phyloP scores from a whole-genome alignment of 2,888 invertebrate genomes.

The Metellina segmentata region DNA sequence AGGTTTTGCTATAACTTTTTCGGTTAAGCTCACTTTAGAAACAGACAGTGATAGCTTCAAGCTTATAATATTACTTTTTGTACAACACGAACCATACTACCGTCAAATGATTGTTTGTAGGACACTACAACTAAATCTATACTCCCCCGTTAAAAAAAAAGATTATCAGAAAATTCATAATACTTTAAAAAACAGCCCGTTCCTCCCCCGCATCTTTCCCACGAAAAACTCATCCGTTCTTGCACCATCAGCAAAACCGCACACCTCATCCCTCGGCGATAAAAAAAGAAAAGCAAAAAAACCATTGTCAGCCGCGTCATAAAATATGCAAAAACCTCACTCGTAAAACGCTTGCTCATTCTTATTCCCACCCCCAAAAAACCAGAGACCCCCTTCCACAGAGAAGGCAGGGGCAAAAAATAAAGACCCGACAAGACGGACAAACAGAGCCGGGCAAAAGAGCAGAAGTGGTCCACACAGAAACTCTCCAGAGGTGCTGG shows the following conservation, averaged over 20 bases:
- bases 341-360: constrained; percentile 69
- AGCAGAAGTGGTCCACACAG: constrained; percentile 35
- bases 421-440: background rate
- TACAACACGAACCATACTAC: too few relatives aligned
- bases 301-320: constrained; percentile 52
- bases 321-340: constrained; percentile 70
- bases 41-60: too few relatives aligned
- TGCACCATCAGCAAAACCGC: constrained; percentile 20
- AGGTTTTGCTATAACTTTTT: too few relatives aligned
- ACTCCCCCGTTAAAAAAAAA: background rate
- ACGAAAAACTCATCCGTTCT: background rate
- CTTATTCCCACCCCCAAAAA: constrained; percentile 48
- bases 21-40: too few relatives aligned
- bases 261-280: constrained; percentile 1
- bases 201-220: background rate
- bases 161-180: background rate
- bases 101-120: background rate
- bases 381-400: constrained; percentile 29
- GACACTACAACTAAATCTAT: background rate
- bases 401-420: background rate
- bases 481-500: constrained; percentile 47
- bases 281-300: constrained; percentile 7
- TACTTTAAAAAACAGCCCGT: background rate
- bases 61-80: too few relatives aligned
- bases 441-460: constrained; percentile 29